phyloP scores from a whole-genome alignment of 92 coral and sea anemone genomes.

The Phenganax subtilis region DNA sequence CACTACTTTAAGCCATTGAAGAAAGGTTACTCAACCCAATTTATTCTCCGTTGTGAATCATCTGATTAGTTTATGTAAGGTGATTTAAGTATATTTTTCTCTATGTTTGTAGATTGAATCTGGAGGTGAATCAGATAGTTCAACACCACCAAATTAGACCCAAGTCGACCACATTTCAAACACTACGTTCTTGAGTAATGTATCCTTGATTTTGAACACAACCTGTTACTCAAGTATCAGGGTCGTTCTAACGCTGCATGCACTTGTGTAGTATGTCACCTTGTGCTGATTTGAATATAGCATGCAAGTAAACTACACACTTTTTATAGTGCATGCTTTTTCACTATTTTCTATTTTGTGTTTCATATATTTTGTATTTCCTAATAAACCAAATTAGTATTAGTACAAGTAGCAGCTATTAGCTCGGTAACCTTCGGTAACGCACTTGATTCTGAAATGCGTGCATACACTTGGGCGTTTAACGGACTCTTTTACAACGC shows the following conservation, averaged over 20 bases:
- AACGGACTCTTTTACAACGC: too few species aligned
- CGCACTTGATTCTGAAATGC: too few species aligned
- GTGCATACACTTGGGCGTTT: too few species aligned
- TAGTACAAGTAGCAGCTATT: too few species aligned
- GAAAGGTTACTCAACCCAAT: neutral
- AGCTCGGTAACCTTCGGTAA: too few species aligned
- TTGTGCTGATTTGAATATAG: neutral
- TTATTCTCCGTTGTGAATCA: neutral
- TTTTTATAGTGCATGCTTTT: neutral
- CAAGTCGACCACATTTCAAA: neutral
- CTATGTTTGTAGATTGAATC: slow-evolving; percentile 14
- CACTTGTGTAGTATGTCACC: neutral
- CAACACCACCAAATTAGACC: neutral
- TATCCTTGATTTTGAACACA: neutral
- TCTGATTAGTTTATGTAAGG: too few species aligned
- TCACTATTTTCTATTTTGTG: neutral
- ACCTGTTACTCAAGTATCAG: too few species aligned
- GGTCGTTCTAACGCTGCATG: too few species aligned
- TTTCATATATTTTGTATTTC: neutral
- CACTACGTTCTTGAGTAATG: neutral
- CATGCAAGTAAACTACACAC: slow-evolving; percentile 2
- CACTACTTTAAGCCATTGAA: neutral
- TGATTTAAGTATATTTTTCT: neutral
- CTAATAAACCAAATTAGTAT: too few species aligned
- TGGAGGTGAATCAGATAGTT: slow-evolving; percentile 17